phyloP scores from a whole-genome alignment of 2,888 invertebrate genomes.

The Patella ulyssiponensis region DNA sequence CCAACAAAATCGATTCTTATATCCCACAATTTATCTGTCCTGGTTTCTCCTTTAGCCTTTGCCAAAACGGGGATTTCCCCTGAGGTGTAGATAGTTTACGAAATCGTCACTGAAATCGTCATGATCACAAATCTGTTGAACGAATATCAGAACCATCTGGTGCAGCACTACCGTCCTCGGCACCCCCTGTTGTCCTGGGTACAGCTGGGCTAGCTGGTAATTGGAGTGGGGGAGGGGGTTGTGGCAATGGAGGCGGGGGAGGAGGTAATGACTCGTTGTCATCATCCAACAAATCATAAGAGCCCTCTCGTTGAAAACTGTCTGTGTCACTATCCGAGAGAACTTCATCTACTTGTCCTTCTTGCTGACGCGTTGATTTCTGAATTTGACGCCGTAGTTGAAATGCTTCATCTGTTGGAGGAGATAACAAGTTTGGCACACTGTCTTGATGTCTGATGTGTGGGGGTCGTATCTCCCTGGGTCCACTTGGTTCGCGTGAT shows the following conservation, averaged over 20 bases:
- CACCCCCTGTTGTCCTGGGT: not conserved
- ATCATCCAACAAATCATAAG: slow-evolving; percentile 50
- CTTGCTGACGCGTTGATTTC: slow-evolving; percentile 20
- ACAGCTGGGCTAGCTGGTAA: not conserved
- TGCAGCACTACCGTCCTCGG: slow-evolving; percentile 14
- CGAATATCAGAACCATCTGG: slow-evolving; percentile 13
- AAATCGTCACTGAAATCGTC: not conserved
- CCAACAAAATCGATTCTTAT: no score
- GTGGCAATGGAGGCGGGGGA: slow-evolving; percentile 27
- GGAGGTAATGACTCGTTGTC: slow-evolving; percentile 23
- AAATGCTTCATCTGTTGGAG: slow-evolving; percentile 1
- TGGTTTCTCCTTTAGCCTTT: no score
- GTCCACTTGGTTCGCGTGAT: slow-evolving; percentile 29
- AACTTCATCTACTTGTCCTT: slow-evolving; percentile 35
- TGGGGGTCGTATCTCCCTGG: not conserved
- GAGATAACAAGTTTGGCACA: slow-evolving; percentile 12
- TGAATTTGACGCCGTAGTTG: slow-evolving; percentile 11
- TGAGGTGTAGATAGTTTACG: no score
- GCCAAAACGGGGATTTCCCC: no score
- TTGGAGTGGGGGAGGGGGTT: slow-evolving; percentile 21
- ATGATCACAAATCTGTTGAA: slow-evolving; percentile 5
- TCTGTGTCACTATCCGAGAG: slow-evolving; percentile 43
- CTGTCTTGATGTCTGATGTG: slow-evolving; percentile 1
- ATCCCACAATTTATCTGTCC: no score
- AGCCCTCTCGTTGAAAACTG: slow-evolving; percentile 47